A percentile compares a stretch with the other conserved stretches of the same genome.
Evolutionary conservation across 2,888 invertebrate species (phyloP).

Genomic region (Nebria salina): DNA sequence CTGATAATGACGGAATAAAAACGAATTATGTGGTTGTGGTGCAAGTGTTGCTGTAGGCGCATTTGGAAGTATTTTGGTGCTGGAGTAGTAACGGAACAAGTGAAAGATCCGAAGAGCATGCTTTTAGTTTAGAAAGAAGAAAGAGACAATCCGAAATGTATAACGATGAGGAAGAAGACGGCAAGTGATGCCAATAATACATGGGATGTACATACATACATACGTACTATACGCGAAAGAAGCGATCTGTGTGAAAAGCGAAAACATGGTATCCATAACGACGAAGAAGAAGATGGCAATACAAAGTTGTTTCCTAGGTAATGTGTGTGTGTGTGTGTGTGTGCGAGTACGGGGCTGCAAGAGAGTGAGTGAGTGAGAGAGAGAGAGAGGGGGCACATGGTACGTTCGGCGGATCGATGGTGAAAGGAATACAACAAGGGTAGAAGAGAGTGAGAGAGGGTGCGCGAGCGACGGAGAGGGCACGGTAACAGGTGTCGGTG

Average conservation of each 20-base stretch:
- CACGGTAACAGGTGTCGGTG: conserved; percentile 62
- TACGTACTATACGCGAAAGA: neutral
- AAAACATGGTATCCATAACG: neutral
- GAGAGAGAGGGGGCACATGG: neutral
- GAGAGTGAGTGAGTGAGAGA: conserved; percentile 3
- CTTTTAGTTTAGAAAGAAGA: too few relatives aligned
- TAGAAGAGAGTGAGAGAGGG: conserved; percentile 7
- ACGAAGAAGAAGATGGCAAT: neutral
- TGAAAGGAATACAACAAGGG: neutral
- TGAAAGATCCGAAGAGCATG: too few relatives aligned
- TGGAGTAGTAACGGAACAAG: too few relatives aligned
- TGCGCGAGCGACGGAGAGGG: conserved; percentile 14
- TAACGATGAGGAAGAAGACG: too few relatives aligned
- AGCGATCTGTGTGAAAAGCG: neutral
- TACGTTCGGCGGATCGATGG: neutral
- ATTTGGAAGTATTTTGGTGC: too few relatives aligned
- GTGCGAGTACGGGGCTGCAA: neutral
- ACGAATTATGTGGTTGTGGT: too few relatives aligned
- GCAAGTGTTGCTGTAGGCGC: too few relatives aligned
- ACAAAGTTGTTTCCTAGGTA: neutral
- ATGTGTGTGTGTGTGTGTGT: neutral
- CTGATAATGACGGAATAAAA: too few relatives aligned
- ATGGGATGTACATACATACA: too few relatives aligned
- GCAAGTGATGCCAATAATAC: too few relatives aligned
- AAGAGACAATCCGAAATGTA: too few relatives aligned